Conservation (phyloP, 2,113 vertebrate species). For the Apteryx mantelli region DNA sequence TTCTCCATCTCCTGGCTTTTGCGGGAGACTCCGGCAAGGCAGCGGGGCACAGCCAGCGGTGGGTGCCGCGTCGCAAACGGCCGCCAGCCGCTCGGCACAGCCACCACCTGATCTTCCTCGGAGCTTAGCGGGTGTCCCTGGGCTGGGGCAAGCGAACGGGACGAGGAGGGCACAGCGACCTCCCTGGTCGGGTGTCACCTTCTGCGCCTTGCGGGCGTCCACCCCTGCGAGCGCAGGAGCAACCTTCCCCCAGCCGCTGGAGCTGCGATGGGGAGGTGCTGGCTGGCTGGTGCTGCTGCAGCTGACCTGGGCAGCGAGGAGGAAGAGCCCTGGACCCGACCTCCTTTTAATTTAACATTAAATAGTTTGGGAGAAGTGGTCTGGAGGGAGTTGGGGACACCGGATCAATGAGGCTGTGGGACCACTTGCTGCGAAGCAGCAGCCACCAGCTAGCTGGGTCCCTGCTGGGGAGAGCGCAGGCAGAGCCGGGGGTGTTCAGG, state of each 20-base stretch:
- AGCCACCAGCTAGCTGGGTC: too few relatives aligned
- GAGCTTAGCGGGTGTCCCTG: not conserved
- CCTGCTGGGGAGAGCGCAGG: too few relatives aligned
- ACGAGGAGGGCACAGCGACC: not conserved
- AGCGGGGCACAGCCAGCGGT: accelerated
- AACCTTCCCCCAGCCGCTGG: not conserved
- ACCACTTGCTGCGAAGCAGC: too few relatives aligned
- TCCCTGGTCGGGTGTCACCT: accelerated
- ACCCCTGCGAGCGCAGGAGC: not conserved
- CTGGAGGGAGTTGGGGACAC: not conserved
- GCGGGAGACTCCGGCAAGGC: not conserved
- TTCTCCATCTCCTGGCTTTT: not conserved
- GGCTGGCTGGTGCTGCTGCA: not conserved
- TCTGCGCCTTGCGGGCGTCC: not conserved
- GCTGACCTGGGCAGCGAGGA: not conserved
- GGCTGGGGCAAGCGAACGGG: not conserved
- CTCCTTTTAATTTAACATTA: not conserved
- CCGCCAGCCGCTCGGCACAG: not conserved
- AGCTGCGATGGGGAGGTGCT: not conserved
- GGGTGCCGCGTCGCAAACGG: not conserved
- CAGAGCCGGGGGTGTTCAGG: not conserved
- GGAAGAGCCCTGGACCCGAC: not conserved
- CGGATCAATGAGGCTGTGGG: too few relatives aligned
- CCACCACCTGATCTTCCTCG: accelerated
- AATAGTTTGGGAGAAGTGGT: not conserved